phyloP scores from a whole-genome alignment of 2,797 vertebrate species.

The Cirrhinus mrigala region DNA sequence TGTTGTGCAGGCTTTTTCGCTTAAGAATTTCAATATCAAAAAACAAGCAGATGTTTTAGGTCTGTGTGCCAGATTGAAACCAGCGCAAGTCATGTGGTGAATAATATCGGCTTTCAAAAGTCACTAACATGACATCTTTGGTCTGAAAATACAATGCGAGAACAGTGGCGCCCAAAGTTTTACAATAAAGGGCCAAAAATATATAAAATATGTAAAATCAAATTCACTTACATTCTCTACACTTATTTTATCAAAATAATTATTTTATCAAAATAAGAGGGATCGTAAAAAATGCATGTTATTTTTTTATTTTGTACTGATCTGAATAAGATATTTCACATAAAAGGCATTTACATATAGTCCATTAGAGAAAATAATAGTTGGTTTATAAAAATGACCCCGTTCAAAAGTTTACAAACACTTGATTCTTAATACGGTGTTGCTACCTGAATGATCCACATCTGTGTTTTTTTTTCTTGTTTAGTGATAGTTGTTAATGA shows the following conservation, averaged over 20 bases:
- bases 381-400: no score
- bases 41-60: conserved; percentile 29
- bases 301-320: no score
- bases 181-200: not conserved
- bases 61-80: conserved; percentile 9
- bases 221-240: not conserved
- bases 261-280: no score
- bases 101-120: not conserved
- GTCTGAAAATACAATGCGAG: not conserved
- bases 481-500: no score
- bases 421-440: no score
- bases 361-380: no score
- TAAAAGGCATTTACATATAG: no score
- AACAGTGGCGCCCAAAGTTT: not conserved
- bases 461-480: no score
- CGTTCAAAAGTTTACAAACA: no score
- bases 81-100: not conserved
- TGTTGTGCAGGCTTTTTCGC: conserved; percentile 15
- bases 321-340: no score
- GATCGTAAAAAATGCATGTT: no score
- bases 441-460: no score
- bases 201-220: not conserved
- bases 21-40: conserved; percentile 16
- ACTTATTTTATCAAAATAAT: not conserved
- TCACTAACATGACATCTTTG: not conserved